Conservation (phyloP, 2,888 invertebrate genomes). For the Leptinotarsa juncta region DNA sequence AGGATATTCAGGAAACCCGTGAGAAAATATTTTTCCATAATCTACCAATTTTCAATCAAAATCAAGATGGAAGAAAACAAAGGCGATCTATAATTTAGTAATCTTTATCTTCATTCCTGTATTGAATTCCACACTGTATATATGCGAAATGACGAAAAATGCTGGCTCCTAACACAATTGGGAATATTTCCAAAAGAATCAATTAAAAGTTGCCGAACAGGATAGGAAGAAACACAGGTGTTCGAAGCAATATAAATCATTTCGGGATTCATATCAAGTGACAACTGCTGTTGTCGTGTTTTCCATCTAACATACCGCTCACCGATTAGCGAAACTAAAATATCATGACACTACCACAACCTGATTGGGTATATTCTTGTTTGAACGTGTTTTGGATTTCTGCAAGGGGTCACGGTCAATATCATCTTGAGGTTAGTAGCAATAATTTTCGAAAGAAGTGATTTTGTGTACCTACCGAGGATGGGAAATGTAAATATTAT, state of each 20-base stretch:
- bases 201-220: constrained; percentile 23
- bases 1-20: too few species aligned
- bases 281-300: constrained; percentile 7
- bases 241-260: constrained; percentile 20
- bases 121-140: too few species aligned
- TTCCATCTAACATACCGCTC: constrained; percentile 11
- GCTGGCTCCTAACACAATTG: background rate
- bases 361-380: constrained; percentile 22
- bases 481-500: background rate
- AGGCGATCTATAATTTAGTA: too few species aligned
- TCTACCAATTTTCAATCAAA: too few species aligned
- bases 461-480: background rate
- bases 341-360: constrained; percentile 14
- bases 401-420: constrained; percentile 25
- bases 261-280: constrained; percentile 8
- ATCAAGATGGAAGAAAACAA: too few species aligned
- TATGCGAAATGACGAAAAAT: background rate
- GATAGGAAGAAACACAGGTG: constrained; percentile 24
- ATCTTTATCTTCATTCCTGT: too few species aligned
- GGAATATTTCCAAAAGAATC: background rate
- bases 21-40: too few species aligned
- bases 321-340: constrained; percentile 3
- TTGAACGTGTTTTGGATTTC: constrained; percentile 5
- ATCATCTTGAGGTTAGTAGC: background rate
- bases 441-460: constrained; percentile 2